Conservation (phyloP, 2,888 invertebrate species). For the Zhuqinia jingwanae region DNA sequence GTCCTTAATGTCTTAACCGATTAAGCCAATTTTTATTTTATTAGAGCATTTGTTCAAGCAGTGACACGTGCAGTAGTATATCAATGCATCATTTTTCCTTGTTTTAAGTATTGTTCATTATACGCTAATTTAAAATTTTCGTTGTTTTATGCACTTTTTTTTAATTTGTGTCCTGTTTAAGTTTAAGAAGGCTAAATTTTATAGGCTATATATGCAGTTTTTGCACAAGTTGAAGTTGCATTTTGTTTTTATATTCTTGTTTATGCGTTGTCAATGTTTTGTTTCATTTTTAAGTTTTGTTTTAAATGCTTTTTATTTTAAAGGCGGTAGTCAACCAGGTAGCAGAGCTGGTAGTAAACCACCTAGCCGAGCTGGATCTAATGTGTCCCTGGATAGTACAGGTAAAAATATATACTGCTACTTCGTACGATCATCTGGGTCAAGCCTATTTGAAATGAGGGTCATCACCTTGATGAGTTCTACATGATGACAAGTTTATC, state of each 20-base stretch:
- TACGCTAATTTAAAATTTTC: neutral
- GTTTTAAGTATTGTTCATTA: neutral
- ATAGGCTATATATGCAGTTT: neutral
- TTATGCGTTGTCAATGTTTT: too few relatives aligned
- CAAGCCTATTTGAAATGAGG: neutral
- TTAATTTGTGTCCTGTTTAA: neutral
- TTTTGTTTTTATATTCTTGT: slow-evolving; percentile 18
- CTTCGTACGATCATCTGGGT: slow-evolving; percentile 40
- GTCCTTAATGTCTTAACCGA: slow-evolving; percentile 17
- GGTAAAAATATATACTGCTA: slow-evolving; percentile 83
- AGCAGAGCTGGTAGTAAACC: slow-evolving; percentile 95
- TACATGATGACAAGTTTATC: neutral
- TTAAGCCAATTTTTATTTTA: slow-evolving; percentile 49
- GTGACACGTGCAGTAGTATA: neutral
- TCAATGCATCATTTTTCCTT: slow-evolving; percentile 27
- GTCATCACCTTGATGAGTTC: neutral
- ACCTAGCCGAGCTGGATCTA: slow-evolving; percentile 95
- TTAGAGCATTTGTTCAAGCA: neutral
- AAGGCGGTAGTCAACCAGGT: slow-evolving; percentile 88
- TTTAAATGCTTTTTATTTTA: slow-evolving; percentile 50
- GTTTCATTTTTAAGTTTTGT: slow-evolving; percentile 43
- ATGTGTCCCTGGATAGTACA: slow-evolving; percentile 93
- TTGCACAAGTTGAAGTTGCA: neutral
- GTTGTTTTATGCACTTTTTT: neutral
- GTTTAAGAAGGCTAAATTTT: neutral